A percentile compares a stretch with the other conserved stretches of the same genome.
Conservation (phyloP, 2,888 invertebrate genomes). For the Leuctra nigra region DNA sequence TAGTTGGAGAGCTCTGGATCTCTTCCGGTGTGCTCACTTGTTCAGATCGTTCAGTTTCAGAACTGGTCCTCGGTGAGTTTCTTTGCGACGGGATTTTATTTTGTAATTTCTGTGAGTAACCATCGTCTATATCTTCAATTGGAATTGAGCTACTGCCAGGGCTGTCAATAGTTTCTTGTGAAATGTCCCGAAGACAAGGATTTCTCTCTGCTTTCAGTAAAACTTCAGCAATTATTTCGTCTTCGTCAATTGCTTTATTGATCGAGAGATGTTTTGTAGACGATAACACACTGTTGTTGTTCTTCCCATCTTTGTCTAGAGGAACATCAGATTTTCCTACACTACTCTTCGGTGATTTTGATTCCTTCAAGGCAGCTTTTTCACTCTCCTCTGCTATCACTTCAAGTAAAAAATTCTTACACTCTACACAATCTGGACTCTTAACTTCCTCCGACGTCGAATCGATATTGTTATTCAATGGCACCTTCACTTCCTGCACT, state of each 20-base stretch:
- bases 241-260: too few relatives aligned
- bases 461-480: not conserved
- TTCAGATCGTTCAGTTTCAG: not conserved
- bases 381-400: not conserved
- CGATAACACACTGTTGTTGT: not conserved
- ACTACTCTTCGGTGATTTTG: not conserved
- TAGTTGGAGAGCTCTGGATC: not conserved
- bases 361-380: not conserved
- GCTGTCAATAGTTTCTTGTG: not conserved
- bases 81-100: too few relatives aligned
- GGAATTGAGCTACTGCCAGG: not conserved
- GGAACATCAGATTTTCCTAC: not conserved
- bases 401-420: conserved; percentile 1
- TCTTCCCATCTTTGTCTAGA: not conserved
- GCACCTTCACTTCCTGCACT: not conserved
- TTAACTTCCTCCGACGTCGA: not conserved
- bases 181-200: too few relatives aligned
- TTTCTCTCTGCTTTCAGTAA: too few relatives aligned
- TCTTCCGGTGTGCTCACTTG: not conserved
- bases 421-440: conserved; percentile 9
- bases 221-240: too few relatives aligned
- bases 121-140: not conserved
- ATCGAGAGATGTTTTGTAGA: not conserved
- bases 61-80: too few relatives aligned
- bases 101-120: not conserved